Conservation (phyloP, 2,797 vertebrate species). For the Micropoecilia bifurca region DNA sequence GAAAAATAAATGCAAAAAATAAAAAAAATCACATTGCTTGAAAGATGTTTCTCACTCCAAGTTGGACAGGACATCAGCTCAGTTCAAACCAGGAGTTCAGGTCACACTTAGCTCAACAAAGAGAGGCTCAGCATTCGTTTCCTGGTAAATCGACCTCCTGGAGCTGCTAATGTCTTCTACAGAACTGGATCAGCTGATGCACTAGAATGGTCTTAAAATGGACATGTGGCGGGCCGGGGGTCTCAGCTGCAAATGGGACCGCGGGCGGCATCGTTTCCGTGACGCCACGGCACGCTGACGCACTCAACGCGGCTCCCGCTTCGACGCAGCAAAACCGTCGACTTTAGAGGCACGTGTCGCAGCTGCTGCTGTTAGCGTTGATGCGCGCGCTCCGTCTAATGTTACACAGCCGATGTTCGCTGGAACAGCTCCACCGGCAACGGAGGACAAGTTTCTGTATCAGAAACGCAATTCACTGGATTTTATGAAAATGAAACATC, state of each 20-base stretch:
- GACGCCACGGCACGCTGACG: conserved; percentile 66
- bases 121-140: conserved; percentile 62
- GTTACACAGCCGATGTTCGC: conserved; percentile 25
- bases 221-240: conserved; percentile 49
- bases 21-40: background rate
- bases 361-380: conserved; percentile 47
- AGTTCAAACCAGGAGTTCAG: conserved; percentile 40
- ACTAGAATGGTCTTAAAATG: conserved; percentile 80
- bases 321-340: conserved; percentile 13
- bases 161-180: conserved; percentile 43
- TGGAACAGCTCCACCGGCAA: conserved; percentile 13
- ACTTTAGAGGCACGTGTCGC: conserved; percentile 48
- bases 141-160: conserved; percentile 52
- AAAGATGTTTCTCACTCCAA: background rate
- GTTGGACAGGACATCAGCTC: background rate
- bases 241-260: conserved; percentile 30
- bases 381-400: conserved; percentile 11
- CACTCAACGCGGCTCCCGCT: conserved; percentile 36
- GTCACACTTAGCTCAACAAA: conserved; percentile 38
- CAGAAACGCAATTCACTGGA: background rate
- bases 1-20: no score
- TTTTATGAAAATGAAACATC: no score
- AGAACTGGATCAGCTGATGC: conserved; percentile 58
- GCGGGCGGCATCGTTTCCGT: conserved; percentile 75
- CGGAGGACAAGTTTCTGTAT: conserved; percentile 7